Evolutionary conservation across 64 coral and sea anemone genomes (phyloP).

Genomic region (Pocillopora verrucosa): DNA sequence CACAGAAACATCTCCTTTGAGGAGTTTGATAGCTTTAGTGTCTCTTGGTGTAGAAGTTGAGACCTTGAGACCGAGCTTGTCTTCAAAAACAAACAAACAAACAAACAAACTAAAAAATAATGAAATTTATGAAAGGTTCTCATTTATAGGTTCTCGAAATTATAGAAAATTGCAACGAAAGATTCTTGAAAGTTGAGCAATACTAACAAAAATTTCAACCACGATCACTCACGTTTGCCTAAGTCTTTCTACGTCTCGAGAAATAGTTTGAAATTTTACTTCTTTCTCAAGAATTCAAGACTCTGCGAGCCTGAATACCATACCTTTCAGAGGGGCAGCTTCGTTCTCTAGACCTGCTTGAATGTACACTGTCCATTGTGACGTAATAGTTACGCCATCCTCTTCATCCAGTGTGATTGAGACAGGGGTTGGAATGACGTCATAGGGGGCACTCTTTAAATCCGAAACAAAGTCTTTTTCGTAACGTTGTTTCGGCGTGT

Average conservation of each 20-base stretch:
- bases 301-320: neutral
- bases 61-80: slow-evolving; percentile 1
- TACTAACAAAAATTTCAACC: too few species aligned
- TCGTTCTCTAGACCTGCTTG: slow-evolving; percentile 20
- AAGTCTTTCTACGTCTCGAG: too few species aligned
- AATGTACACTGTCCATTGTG: slow-evolving; percentile 40
- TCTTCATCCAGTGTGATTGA: neutral
- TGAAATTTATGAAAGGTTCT: neutral
- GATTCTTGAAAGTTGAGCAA: too few species aligned
- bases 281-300: too few species aligned
- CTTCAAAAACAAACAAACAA: slow-evolving; percentile 8
- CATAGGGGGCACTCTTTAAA: slow-evolving; percentile 13
- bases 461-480: slow-evolving; percentile 41
- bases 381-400: slow-evolving; percentile 12
- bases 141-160: neutral
- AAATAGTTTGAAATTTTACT: too few species aligned
- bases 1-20: slow-evolving; percentile 10
- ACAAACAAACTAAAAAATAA: neutral
- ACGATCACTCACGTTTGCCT: too few species aligned
- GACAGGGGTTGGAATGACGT: slow-evolving; percentile 48
- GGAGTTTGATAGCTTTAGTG: slow-evolving; percentile 42
- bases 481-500: slow-evolving; percentile 63
- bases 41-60: slow-evolving; percentile 14
- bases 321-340: slow-evolving; percentile 45
- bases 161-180: too few species aligned